Percentiles rank a stretch among this genome's conserved stretches.
These are phyloP conservation scores for Kradibia gibbosae DNA, from an alignment of 1,140 invertebrate genomes.

Conservation along the genomic window DNA sequence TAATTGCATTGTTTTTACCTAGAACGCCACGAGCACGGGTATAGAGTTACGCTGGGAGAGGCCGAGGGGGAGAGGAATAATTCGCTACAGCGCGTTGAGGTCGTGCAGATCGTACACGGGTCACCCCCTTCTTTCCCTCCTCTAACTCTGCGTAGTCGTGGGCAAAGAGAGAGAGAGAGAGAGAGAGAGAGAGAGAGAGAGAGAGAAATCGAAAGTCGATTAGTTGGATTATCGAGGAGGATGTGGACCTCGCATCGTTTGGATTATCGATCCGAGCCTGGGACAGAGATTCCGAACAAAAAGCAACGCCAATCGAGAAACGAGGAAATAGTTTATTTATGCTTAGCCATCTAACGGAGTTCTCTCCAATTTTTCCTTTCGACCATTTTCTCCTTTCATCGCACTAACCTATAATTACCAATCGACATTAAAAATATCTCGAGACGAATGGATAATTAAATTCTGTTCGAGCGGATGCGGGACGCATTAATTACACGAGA, in stretches of 20 bases:
- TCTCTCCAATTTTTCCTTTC: not conserved
- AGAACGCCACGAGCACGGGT: not conserved
- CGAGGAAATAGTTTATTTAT: not conserved
- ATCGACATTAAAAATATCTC: not conserved
- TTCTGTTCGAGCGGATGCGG: not conserved
- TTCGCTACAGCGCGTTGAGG: no score
- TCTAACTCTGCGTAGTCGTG: no score
- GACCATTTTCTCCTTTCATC: not conserved
- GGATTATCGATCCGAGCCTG: constrained; percentile 4
- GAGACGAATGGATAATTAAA: not conserved
- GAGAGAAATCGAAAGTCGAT: not conserved
- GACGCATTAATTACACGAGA: no score
- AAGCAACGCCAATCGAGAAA: not conserved
- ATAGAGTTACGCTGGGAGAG: not conserved
- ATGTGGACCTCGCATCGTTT: not conserved
- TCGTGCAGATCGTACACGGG: not conserved
- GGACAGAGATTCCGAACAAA: not conserved
- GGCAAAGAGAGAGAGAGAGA: no score
- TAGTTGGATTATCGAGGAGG: constrained; percentile 14
- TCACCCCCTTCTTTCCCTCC: no score
- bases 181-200: no score
- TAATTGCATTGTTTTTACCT: constrained; percentile 38
- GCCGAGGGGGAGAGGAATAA: not conserved
- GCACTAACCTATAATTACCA: not conserved
- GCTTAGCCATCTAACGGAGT: not conserved